Evolutionary conservation across 2,113 vertebrate genomes (phyloP), one percentile per base, ranked within the genome.

Genomic region (Acrocephalus kingi): DNA sequence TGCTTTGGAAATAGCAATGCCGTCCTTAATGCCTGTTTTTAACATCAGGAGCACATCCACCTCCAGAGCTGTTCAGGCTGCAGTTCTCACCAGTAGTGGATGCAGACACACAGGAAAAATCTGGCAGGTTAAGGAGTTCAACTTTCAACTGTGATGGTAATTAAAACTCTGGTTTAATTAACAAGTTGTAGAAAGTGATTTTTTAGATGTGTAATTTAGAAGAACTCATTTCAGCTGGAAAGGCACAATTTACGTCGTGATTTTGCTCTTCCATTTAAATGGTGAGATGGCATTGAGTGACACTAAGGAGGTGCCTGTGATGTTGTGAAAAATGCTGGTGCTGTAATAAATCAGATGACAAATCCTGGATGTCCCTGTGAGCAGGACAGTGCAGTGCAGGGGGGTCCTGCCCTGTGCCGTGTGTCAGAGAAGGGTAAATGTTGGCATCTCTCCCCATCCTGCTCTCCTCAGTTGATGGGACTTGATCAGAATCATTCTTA

Each of bases 401-500:
- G 25, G 17, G 8, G 20, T 35, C 69, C 81, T 39, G 1, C 52
- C 48, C 69, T 64, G 17, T 61, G 37, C 35, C 6, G 0, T 8
- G 11, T 24, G 22, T 63, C 56, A 59, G 17, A 28, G 72, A 23
- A 71, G 19, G n/a, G 71, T 13, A 28, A 35, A 90, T 63, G 48
- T 37, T 93, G 74, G 77, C 87, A 21, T 83, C 62, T 73, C 51
- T 93, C 48, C 18, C 43, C 63, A 24, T 90, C 87, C 78, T 67
- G 20, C 67, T 87, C 6, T 31, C 84, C 67, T 73, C 87, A 55
- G 73, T 55, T 79, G 90, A 96, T 87, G 78, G 20, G 84, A 62
- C 89, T 94, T 69, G 74, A 91, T 91, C 84, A 69, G 87, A 80
- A 82, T 87, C 55, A 2, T 87, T 91, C 67, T 74, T 93, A 95